Evolutionary conservation across 2,888 invertebrate species (phyloP).

Genomic region (Anorthoa munda): DNA sequence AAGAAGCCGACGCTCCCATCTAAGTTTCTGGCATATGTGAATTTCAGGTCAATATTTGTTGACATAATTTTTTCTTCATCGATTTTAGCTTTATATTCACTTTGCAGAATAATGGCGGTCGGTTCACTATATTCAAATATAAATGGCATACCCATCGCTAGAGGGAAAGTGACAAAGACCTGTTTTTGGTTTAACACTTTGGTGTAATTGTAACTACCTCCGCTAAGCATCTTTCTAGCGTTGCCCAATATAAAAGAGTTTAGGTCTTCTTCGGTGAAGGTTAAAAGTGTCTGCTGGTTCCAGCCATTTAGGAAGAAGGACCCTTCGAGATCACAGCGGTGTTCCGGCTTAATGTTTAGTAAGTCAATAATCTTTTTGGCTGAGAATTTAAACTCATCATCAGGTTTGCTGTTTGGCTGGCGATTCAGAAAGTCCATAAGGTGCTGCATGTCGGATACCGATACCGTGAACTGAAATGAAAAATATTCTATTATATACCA

Average conservation of each 20-base stretch:
- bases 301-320: conserved; percentile 84
- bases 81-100: conserved; percentile 46
- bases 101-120: conserved; percentile 86
- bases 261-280: conserved; percentile 90
- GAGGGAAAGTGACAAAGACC: conserved; percentile 92
- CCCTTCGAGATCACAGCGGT: conserved; percentile 91
- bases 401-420: conserved; percentile 43
- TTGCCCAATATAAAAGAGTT: conserved; percentile 77
- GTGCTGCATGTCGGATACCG: conserved; percentile 81
- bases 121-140: conserved; percentile 91
- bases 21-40: conserved; percentile 89
- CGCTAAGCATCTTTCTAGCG: conserved; percentile 80
- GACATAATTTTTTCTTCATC: conserved; percentile 59
- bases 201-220: conserved; percentile 89
- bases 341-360: conserved; percentile 89
- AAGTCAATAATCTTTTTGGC: conserved; percentile 90
- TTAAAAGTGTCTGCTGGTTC: conserved; percentile 85
- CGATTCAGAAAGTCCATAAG: conserved; percentile 69
- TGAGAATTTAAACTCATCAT: conserved; percentile 82
- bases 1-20: conserved; percentile 92
- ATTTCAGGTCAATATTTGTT: conserved; percentile 84
- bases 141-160: conserved; percentile 93
- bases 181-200: conserved; percentile 91
- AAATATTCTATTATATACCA: too few relatives aligned
- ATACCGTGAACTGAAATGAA: conserved; percentile 69